Evolutionary conservation across 2,888 invertebrate species (phyloP).

Genomic region (Stenchaetothrips biformis): DNA sequence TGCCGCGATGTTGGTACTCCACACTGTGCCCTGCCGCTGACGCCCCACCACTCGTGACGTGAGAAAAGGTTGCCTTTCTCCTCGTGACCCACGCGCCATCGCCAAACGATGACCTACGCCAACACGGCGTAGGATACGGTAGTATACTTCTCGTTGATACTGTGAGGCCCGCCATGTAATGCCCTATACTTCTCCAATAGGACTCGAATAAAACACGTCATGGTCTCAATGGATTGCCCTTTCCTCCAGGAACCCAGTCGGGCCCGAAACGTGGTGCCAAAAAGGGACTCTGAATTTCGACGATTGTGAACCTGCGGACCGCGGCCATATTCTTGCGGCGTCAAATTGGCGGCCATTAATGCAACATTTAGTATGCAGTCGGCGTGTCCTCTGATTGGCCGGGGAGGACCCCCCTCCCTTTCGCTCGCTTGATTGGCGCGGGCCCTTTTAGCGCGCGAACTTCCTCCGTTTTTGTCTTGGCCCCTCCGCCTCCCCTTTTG

Average conservation of each 20-base stretch:
- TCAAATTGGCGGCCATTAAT: not conserved
- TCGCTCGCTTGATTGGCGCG: not conserved
- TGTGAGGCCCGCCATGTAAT: too few relatives aligned
- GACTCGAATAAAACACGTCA: too few relatives aligned
- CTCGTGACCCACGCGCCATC: not conserved
- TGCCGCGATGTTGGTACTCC: too few relatives aligned
- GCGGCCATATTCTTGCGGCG: not conserved
- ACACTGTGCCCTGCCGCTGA: too few relatives aligned
- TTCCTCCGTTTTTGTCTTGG: not conserved
- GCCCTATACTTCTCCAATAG: too few relatives aligned
- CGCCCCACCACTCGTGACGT: not conserved
- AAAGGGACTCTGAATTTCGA: too few relatives aligned
- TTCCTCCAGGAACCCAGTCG: too few relatives aligned
- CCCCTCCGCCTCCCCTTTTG: not conserved
- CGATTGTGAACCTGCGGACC: too few relatives aligned
- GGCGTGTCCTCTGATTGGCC: not conserved
- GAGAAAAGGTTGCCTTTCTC: not conserved
- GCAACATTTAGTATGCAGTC: slow-evolving; percentile 10
- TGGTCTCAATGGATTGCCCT: too few relatives aligned
- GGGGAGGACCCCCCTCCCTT: not conserved
- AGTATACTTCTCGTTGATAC: too few relatives aligned
- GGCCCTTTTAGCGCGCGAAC: not conserved
- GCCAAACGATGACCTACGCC: not conserved
- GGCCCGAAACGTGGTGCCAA: too few relatives aligned
- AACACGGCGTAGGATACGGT: too few relatives aligned